A percentile compares a stretch with the other conserved stretches of the same genome.
phyloP scores from a whole-genome alignment of 1,140 invertebrate species.

The Heliconius hewitsoni region DNA sequence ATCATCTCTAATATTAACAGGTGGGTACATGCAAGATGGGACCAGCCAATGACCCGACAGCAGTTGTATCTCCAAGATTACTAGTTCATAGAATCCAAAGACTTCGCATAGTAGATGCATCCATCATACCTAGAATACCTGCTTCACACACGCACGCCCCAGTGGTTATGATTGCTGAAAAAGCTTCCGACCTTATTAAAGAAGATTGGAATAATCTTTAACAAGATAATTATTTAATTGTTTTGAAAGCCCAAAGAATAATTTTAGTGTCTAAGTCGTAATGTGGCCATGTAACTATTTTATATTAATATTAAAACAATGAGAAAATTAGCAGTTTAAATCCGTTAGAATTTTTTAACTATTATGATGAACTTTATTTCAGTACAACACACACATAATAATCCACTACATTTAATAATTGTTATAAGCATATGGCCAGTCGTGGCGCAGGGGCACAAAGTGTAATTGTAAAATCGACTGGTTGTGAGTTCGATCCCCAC shows the following conservation, averaged over 20 bases:
- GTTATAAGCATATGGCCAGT: background rate
- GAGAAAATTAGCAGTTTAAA: background rate
- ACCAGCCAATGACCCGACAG: slow-evolving; percentile 85
- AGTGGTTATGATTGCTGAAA: slow-evolving; percentile 85
- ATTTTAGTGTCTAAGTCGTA: background rate
- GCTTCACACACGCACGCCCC: slow-evolving; percentile 85
- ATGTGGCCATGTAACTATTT: background rate
- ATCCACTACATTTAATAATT: background rate
- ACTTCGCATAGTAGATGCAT: slow-evolving; percentile 84
- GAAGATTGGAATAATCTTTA: slow-evolving; percentile 80
- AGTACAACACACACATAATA: background rate
- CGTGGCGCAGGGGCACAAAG: too few relatives aligned
- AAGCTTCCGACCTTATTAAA: slow-evolving; percentile 85
- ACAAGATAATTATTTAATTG: background rate
- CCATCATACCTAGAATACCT: slow-evolving; percentile 85
- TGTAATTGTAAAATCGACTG: too few relatives aligned
- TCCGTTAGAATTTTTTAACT: too few relatives aligned
- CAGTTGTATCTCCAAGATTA: slow-evolving; percentile 91
- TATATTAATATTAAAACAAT: background rate
- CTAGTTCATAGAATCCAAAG: slow-evolving; percentile 80
- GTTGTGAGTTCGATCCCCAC: too few relatives aligned
- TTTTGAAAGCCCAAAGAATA: background rate
- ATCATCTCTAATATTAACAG: slow-evolving; percentile 36
- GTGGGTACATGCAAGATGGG: slow-evolving; percentile 93
- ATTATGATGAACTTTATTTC: background rate